These are phyloP conservation scores for Melikaiella ostensackeni DNA, from an alignment of 2,888 invertebrate genomes.

Conservation along the genomic window DNA sequence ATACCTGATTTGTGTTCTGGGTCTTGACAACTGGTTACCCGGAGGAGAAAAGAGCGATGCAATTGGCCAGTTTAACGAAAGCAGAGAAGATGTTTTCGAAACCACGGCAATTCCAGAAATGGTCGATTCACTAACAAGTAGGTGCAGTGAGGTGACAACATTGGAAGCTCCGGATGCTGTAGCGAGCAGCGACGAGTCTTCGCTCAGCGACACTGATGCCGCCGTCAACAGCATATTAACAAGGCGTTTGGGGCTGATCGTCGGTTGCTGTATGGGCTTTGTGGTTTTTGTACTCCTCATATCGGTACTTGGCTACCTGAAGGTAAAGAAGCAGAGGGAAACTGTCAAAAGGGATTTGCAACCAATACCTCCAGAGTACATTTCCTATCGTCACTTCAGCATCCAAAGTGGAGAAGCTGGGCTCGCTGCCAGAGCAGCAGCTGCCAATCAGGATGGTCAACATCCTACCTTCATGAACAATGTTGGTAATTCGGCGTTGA, in stretches of 20 bases:
- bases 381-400: constrained; percentile 87
- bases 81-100: constrained; percentile 78
- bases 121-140: constrained; percentile 85
- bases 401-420: constrained; percentile 82
- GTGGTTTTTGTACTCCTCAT: constrained; percentile 91
- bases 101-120: constrained; percentile 80
- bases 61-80: constrained; percentile 65
- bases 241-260: constrained; percentile 89
- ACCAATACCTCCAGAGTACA: constrained; percentile 87
- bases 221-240: constrained; percentile 86
- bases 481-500: constrained; percentile 65
- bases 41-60: constrained; percentile 66
- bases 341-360: constrained; percentile 86
- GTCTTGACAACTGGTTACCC: constrained; percentile 87
- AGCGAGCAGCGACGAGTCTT: constrained; percentile 75
- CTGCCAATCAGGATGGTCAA: constrained; percentile 66
- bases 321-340: constrained; percentile 89
- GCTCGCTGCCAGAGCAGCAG: constrained; percentile 59
- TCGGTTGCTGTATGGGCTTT: constrained; percentile 92
- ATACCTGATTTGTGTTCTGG: constrained; percentile 92
- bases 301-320: constrained; percentile 90
- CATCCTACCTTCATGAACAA: constrained; percentile 68
- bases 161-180: constrained; percentile 81
- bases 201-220: constrained; percentile 75
- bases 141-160: constrained; percentile 87